A percentile compares a stretch with the other conserved stretches of the same genome.
Evolutionary conservation across 2,797 vertebrate species (phyloP).

Genomic region (Chaunax sp.): DNA sequence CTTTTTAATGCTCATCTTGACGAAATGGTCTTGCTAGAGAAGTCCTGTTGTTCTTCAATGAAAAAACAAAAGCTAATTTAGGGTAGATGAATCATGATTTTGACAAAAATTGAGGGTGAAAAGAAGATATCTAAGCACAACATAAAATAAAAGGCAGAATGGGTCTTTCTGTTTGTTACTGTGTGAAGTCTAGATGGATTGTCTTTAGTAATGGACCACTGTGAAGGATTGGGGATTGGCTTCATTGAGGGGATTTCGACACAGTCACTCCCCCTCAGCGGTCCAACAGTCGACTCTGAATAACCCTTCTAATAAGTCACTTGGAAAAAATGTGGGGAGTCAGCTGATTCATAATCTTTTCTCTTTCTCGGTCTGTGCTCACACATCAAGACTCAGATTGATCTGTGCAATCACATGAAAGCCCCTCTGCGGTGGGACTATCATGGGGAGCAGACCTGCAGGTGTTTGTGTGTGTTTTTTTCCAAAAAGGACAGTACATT

Average conservation of each 20-base stretch:
- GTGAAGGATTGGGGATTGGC: conserved; percentile 55
- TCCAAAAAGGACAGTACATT: conserved; percentile 49
- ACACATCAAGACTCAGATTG: conserved; percentile 77
- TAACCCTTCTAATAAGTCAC: conserved; percentile 81
- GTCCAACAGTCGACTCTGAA: conserved; percentile 68
- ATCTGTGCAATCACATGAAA: conserved; percentile 81
- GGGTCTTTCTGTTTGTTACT: conserved; percentile 45
- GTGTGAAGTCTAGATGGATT: conserved; percentile 46
- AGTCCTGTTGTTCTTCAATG: conserved; percentile 11
- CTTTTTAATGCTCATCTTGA: conserved; percentile 11
- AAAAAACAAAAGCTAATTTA: conserved; percentile 3
- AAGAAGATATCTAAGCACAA: conserved; percentile 31
- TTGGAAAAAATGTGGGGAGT: conserved; percentile 81
- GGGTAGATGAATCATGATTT: conserved; percentile 15
- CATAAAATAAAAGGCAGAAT: conserved; percentile 16
- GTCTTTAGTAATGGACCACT: conserved; percentile 62
- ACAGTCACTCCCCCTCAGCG: conserved; percentile 48
- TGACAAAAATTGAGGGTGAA: conserved; percentile 20
- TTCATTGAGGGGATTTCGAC: conserved; percentile 62
- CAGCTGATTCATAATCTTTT: conserved; percentile 84
- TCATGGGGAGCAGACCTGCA: conserved; percentile 67
- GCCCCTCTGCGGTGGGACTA: conserved; percentile 56
- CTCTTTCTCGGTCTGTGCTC: conserved; percentile 71
- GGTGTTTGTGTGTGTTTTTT: conserved; percentile 59
- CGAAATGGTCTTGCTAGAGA: conserved; percentile 12